Conservation (phyloP, 1,140 invertebrate species). For the Myzus persicae region DNA sequence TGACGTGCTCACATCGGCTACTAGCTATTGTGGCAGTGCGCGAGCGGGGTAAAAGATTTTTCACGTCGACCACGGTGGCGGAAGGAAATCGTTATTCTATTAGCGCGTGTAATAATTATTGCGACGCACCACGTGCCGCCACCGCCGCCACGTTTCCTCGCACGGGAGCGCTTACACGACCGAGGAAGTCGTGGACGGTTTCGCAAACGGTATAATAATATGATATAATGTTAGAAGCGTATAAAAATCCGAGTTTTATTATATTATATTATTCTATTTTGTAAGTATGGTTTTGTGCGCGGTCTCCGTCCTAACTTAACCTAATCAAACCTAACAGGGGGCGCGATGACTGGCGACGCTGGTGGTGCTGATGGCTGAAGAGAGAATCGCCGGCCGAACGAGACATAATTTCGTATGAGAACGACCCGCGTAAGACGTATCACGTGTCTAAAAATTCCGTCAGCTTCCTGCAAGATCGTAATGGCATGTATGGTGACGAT, state of each 20-base stretch:
- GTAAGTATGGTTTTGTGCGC: no score
- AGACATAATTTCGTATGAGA: background rate
- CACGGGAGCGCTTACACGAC: background rate
- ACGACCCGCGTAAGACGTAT: background rate
- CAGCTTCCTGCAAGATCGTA: constrained; percentile 37
- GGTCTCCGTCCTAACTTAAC: no score
- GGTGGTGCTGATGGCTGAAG: background rate
- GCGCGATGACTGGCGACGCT: no score
- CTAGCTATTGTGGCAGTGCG: no score
- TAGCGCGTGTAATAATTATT: background rate
- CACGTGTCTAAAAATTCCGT: background rate
- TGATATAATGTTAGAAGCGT: background rate
- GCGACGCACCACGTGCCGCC: background rate
- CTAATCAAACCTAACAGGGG: no score
- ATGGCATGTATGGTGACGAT: background rate
- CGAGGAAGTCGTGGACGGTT: constrained; percentile 18
- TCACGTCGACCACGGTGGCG: background rate
- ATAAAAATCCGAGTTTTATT: background rate
- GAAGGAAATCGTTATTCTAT: constrained; percentile 35
- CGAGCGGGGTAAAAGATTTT: background rate
- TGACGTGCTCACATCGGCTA: background rate
- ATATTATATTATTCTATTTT: no score
- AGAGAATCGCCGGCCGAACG: no score
- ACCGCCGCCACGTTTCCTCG: background rate
- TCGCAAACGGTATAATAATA: background rate